phyloP scores from a whole-genome alignment of 2,888 invertebrate genomes.

The Apodemia duryi region DNA sequence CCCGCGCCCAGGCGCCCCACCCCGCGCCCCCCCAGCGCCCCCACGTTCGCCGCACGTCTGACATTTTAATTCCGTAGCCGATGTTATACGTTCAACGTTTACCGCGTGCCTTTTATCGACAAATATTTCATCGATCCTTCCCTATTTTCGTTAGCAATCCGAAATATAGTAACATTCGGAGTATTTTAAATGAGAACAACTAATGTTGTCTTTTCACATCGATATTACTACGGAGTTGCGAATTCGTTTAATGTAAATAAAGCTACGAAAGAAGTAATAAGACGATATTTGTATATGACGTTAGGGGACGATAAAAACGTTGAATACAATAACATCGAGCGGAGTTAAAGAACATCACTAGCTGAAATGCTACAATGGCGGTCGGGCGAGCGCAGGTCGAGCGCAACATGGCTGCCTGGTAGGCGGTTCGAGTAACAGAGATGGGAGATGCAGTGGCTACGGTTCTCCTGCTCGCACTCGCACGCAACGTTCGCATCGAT shows the following conservation, averaged over 20 bases:
- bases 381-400: conserved; percentile 79
- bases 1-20: no score
- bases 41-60: conserved; percentile 72
- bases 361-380: conserved; percentile 77
- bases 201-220: conserved; percentile 4
- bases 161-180: conserved; percentile 17
- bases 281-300: conserved; percentile 28
- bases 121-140: conserved; percentile 60
- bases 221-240: not conserved
- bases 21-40: conserved; percentile 51
- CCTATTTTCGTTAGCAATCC: conserved; percentile 41
- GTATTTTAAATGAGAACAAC: conserved; percentile 1
- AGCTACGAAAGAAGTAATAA: conserved; percentile 24
- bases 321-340: conserved; percentile 53
- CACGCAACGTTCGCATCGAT: conserved; percentile 74
- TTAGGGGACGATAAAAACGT: conserved; percentile 34
- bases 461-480: conserved; percentile 63
- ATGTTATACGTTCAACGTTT: conserved; percentile 59
- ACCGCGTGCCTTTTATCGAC: conserved; percentile 61
- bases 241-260: conserved; percentile 8
- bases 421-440: conserved; percentile 74
- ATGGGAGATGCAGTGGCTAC: conserved; percentile 52
- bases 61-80: conserved; percentile 77
- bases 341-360: conserved; percentile 66
- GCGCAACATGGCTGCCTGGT: conserved; percentile 79